Evolutionary conservation across 2,113 vertebrate species (phyloP).

Genomic region (Ophiodon elongatus): DNA sequence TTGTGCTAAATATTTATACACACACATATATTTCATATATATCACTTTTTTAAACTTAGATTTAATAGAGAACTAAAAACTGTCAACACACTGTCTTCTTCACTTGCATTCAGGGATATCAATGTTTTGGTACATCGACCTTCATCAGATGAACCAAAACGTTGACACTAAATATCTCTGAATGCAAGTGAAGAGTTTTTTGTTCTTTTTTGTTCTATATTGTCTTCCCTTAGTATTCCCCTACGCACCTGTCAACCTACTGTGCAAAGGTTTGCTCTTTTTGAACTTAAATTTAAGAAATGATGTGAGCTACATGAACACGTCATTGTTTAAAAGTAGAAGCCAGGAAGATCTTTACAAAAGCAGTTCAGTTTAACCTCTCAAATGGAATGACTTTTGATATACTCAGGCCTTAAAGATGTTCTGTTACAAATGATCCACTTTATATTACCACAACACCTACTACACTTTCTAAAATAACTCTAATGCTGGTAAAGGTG

Average conservation of each 20-base stretch:
- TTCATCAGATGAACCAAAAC: neutral
- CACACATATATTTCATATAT: neutral
- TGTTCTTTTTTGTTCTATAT: neutral
- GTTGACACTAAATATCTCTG: neutral
- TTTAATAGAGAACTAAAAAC: too few relatives aligned
- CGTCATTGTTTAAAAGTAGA: neutral
- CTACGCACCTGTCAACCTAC: too few relatives aligned
- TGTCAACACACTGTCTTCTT: neutral
- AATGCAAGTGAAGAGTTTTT: neutral
- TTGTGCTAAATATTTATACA: neutral
- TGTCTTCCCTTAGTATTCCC: neutral
- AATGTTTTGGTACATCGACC: neutral
- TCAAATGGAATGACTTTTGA: neutral
- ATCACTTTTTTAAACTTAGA: neutral
- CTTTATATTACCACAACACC: slow-evolving; percentile 5
- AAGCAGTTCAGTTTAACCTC: neutral
- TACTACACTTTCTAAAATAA: slow-evolving; percentile 31
- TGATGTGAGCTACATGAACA: too few relatives aligned
- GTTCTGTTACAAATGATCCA: too few relatives aligned
- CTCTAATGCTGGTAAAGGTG: slow-evolving; percentile 24
- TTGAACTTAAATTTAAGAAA: too few relatives aligned
- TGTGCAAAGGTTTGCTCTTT: too few relatives aligned
- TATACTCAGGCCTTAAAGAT: neutral
- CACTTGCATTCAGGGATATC: neutral
- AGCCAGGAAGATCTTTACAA: neutral